Evolutionary conservation across 2,113 vertebrate species (phyloP).

Genomic region (Columba janthina): DNA sequence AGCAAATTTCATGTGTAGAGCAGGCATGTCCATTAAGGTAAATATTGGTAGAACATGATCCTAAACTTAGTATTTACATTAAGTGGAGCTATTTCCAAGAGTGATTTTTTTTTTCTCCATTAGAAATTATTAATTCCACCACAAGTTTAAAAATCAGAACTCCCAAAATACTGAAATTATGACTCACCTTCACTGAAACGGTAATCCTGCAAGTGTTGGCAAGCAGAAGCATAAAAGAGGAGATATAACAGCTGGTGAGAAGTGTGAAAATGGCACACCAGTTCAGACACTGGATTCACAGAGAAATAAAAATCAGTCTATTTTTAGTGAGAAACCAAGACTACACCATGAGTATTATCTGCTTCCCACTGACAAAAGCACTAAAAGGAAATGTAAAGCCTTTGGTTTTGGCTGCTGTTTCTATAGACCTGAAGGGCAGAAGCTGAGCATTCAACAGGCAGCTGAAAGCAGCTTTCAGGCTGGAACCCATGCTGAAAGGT

Average conservation of each 20-base stretch:
- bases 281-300: background rate
- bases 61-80: background rate
- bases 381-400: background rate
- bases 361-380: background rate
- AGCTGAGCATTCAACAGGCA: background rate
- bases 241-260: background rate
- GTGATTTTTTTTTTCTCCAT: background rate
- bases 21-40: background rate
- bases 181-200: background rate
- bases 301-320: background rate
- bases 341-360: background rate
- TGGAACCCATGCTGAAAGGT: background rate
- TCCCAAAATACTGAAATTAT: background rate
- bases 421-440: background rate
- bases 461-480: background rate
- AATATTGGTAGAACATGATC: background rate
- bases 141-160: background rate
- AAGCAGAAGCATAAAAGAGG: background rate
- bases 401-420: background rate
- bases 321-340: background rate
- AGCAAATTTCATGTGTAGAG: background rate
- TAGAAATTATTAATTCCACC: background rate
- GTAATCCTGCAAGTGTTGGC: background rate
- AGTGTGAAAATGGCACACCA: background rate
- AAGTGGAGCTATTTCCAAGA: background rate